Conservation (phyloP, 2,113 vertebrate genomes). For the Riparia riparia region DNA sequence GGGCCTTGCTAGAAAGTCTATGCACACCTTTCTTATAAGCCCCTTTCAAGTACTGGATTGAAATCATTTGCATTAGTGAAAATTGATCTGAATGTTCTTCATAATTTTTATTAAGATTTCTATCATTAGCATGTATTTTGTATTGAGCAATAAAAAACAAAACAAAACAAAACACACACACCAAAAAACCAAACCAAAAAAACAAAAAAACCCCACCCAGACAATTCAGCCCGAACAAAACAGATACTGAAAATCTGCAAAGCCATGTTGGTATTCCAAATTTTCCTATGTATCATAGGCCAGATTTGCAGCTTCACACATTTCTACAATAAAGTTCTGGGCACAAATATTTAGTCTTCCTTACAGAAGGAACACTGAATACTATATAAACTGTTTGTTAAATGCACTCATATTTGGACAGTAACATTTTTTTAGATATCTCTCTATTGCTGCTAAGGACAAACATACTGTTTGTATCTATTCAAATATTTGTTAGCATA, state of each 20-base stretch:
- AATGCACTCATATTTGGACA: background rate
- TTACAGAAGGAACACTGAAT: background rate
- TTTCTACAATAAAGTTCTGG: background rate
- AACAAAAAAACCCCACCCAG: too few relatives aligned
- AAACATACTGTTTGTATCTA: background rate
- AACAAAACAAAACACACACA: background rate
- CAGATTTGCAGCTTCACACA: background rate
- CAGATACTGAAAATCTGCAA: background rate
- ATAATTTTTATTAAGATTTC: background rate
- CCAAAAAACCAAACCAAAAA: too few relatives aligned
- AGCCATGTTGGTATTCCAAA: background rate
- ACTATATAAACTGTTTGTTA: background rate
- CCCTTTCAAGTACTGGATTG: background rate
- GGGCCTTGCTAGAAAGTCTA: background rate
- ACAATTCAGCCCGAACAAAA: background rate
- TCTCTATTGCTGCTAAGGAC: background rate
- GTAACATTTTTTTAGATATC: background rate
- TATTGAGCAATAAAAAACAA: background rate
- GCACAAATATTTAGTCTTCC: background rate
- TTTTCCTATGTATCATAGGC: background rate
- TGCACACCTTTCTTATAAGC: background rate
- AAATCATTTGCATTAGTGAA: background rate
- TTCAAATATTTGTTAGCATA: background rate
- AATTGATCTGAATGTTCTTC: too few relatives aligned
- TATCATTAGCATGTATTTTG: background rate